These are phyloP conservation scores for Amazona guildingii DNA, from an alignment of 2,113 vertebrate species.

Conservation along the genomic window DNA sequence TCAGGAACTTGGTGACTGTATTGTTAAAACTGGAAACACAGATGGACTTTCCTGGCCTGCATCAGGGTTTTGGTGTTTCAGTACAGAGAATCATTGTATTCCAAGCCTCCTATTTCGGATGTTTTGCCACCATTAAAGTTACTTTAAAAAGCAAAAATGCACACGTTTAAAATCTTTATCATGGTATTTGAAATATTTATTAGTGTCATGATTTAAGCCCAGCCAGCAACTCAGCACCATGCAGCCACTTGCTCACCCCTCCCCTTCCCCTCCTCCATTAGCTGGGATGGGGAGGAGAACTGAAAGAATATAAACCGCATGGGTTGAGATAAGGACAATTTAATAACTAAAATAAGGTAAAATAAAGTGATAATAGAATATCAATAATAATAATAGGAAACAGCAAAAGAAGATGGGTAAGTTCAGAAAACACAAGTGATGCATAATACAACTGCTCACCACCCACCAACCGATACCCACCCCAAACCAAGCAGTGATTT, in stretches of 20 bases:
- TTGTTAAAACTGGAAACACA: constrained; percentile 42
- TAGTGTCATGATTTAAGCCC: background rate
- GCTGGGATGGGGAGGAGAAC: background rate
- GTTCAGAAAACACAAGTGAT: background rate
- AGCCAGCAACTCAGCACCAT: background rate
- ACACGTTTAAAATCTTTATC: background rate
- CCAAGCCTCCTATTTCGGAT: constrained; percentile 62
- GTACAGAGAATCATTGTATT: constrained; percentile 61
- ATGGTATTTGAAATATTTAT: background rate
- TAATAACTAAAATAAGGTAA: background rate
- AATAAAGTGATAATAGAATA: background rate
- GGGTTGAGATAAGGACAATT: background rate
- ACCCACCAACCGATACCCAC: background rate
- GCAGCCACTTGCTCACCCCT: background rate
- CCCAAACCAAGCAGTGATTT: background rate
- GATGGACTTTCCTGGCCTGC: constrained; percentile 48
- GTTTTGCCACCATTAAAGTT: constrained; percentile 63
- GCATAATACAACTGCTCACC: background rate
- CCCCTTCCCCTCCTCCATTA: background rate
- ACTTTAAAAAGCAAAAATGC: background rate
- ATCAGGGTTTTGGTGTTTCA: constrained; percentile 59
- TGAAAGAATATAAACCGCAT: background rate
- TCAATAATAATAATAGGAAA: background rate
- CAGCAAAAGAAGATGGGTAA: background rate
- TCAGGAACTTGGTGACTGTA: constrained; percentile 61